Evolutionary conservation across 2,113 vertebrate genomes (phyloP), one percentile per base, ranked within the genome.

Genomic region (Montifringilla adamsi): DNA sequence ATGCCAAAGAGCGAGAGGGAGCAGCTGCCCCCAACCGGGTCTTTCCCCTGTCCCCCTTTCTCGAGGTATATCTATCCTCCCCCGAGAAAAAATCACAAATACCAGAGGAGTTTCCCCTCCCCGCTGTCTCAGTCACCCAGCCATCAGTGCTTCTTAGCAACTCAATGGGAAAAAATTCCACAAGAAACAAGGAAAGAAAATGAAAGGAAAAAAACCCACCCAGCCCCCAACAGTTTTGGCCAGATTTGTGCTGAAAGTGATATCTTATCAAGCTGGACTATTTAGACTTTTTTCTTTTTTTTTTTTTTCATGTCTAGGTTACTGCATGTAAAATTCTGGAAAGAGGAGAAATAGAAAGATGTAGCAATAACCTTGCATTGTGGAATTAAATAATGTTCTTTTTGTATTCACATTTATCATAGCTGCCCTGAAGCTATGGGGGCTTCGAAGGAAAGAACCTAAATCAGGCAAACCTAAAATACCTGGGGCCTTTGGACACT

Each of bases 251-350:
- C n/a, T 85, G 63, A 90, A 90, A 50, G 4, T 47, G 43, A 73
- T 30, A 10, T 33, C 93, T 92, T 80, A 93, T 64, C 33, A 89
- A 86, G 14, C 10, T 13, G 72, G 41, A 68, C 79, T 69, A 77
- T 93, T 59, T 52, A 74, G 33, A 23, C 8, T 31, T 13, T 74
- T 58, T 58, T 9, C 70, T 23, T 47, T 58, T 9, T 74, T 23
- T 47, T 23, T 22, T 44, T 44, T 28, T 35, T 35, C 2, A 22
- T 46, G 1, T 50, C 11, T 56, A n/a, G 35, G 8, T 86, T 50
- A 46, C 21, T 68, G 8, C 2, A 53, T 35, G 41, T n/a, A 84
- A 78, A 70, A 74, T 75, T n/a, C 14, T 44, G 44, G 10, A 66
- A 80, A 8, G 14, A 39, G 7, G 16, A 68, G 3, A 60, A 53